Evolutionary conservation across 1,140 invertebrate genomes (phyloP).

Genomic region (Conus betulinus): DNA sequence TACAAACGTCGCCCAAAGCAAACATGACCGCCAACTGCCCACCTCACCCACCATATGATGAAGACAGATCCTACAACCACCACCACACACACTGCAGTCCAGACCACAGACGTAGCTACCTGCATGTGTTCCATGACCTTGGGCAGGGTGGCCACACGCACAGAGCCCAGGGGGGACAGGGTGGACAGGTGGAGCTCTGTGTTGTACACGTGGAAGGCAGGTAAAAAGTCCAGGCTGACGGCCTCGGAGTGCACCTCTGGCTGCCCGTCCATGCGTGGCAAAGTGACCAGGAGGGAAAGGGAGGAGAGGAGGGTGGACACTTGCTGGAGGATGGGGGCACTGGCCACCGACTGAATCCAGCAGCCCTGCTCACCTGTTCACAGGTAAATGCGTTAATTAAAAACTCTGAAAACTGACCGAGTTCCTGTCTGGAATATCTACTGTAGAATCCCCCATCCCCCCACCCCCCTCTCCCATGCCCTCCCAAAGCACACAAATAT

Average conservation of each 20-base stretch:
- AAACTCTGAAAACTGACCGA: no score
- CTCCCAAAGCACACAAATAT: no score
- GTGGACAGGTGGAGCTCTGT: slow-evolving; percentile 67
- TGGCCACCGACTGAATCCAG: slow-evolving; percentile 22
- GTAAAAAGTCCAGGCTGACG: slow-evolving; percentile 65
- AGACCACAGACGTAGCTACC: slow-evolving; percentile 45
- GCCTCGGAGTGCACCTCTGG: slow-evolving; percentile 54
- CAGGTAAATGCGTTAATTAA: no score
- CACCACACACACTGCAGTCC: slow-evolving; percentile 53
- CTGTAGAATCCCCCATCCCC: no score
- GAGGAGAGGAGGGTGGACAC: slow-evolving; percentile 64
- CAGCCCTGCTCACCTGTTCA: slow-evolving; percentile 28
- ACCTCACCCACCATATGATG: no score
- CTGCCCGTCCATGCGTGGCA: slow-evolving; percentile 60
- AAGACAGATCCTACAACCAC: slow-evolving; percentile 43
- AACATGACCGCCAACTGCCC: no score
- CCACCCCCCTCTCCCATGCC: no score
- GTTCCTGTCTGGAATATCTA: no score
- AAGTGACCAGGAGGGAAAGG: slow-evolving; percentile 56
- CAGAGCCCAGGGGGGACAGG: slow-evolving; percentile 50
- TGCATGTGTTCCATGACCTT: slow-evolving; percentile 56
- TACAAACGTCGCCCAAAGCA: no score
- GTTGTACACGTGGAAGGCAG: slow-evolving; percentile 71
- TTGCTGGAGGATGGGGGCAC: slow-evolving; percentile 54
- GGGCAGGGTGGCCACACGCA: slow-evolving; percentile 60